Evolutionary conservation across 2,797 vertebrate species (phyloP), one percentile per base, ranked within the genome.

Genomic region (Hydrolagus colliei): DNA sequence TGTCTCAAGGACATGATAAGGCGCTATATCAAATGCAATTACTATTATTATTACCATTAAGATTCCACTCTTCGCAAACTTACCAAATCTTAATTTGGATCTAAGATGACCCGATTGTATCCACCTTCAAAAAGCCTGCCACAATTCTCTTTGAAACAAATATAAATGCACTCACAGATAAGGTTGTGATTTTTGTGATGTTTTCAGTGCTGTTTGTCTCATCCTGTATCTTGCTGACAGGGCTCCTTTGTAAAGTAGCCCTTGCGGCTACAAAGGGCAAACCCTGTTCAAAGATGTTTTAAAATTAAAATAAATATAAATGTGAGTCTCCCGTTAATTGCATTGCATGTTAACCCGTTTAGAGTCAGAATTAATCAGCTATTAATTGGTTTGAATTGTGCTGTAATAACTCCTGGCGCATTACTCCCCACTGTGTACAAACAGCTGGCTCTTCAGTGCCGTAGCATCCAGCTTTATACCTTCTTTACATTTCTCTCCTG

Each of bases 161-260:
- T 71, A 84, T 77, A 80, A 84, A 84, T 84, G 65, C 79, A 84
- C 79, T 84, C 79, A 84, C 79, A 84, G 79, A 84, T 67, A 84
- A 84, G 63, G 79, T 84, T 68, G 79, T 71, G 22, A 68, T 84
- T 84, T 84, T 84, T 71, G 79, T 84, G 79, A 84, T 84, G 65
- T 84, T 84, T 84, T 84, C 79, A 84, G 71, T 67, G 63, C 71
- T 35, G 65, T 84, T 84, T 84, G 79, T 71, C 65, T 84, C 79
- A 84, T 84, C 79, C 71, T 84, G 79, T 67, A 84, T 68, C 79
- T 84, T 84, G 79, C 9, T 84, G 79, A 84, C 79, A 84, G 79
- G 79, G 65, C 79, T 67, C 79, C 65, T 84, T 84, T 84, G 79
- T 84, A 84, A 84, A 84, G 65, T 84, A 84, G 79, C 79, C 65